phyloP scores from a whole-genome alignment of 2,888 invertebrate species.

The Pocota personata region DNA sequence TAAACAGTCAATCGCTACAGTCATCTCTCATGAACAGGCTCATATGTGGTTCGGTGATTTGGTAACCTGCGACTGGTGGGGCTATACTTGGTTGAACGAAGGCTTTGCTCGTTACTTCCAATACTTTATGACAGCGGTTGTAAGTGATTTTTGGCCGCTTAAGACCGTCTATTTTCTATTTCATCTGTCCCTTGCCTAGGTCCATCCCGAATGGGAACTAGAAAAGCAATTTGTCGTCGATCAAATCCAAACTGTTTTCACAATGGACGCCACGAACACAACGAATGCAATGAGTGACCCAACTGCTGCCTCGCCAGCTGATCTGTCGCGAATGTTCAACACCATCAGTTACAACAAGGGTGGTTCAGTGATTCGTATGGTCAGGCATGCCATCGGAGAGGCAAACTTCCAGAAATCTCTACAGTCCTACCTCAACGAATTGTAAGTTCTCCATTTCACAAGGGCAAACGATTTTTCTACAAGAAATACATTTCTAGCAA shows the following conservation, averaged over 20 bases:
- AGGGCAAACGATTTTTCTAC: neutral
- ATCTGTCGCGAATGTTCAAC: constrained; percentile 87
- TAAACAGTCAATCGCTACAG: constrained; percentile 86
- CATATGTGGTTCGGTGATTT: constrained; percentile 88
- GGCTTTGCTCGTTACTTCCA: constrained; percentile 89
- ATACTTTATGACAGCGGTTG: constrained; percentile 85
- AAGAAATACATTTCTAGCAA: constrained; percentile 69
- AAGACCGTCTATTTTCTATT: neutral
- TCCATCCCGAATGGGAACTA: constrained; percentile 86
- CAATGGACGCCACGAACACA: constrained; percentile 84
- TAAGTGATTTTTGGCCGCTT: constrained; percentile 43
- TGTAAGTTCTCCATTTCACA: constrained; percentile 75
- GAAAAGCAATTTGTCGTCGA: constrained; percentile 88
- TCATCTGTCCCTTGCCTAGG: constrained; percentile 80
- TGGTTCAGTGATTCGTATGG: constrained; percentile 87
- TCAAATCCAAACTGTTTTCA: constrained; percentile 87
- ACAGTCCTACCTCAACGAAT: constrained; percentile 83
- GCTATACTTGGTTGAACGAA: constrained; percentile 87
- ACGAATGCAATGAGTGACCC: constrained; percentile 86
- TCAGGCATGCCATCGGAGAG: constrained; percentile 85
- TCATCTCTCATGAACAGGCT: constrained; percentile 83
- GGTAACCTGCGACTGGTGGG: constrained; percentile 84
- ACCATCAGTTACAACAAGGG: constrained; percentile 88
- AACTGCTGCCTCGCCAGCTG: constrained; percentile 84
- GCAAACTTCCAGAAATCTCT: constrained; percentile 84